phyloP scores from a whole-genome alignment of 2,797 vertebrate genomes.

The Notolabrus celidotus region DNA sequence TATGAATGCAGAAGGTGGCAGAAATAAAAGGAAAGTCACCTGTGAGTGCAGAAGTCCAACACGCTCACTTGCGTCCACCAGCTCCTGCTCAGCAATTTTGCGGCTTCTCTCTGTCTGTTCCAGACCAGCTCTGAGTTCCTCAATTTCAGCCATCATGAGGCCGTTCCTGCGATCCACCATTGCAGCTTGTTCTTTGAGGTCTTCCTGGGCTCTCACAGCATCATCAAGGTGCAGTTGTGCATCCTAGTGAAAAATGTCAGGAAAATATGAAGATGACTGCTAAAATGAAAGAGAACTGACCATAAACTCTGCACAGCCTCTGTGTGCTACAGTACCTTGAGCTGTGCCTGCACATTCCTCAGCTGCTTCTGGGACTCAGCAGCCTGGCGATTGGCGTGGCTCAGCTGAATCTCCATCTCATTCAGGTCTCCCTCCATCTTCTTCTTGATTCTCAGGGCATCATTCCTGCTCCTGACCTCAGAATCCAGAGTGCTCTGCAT shows the following conservation, averaged over 20 bases:
- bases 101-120: slow-evolving; percentile 90
- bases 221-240: slow-evolving; percentile 90
- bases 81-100: slow-evolving; percentile 89
- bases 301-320: neutral
- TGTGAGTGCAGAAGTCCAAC: slow-evolving; percentile 87
- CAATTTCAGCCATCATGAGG: slow-evolving; percentile 89
- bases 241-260: slow-evolving; percentile 74
- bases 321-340: slow-evolving; percentile 84
- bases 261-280: neutral
- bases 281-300: neutral
- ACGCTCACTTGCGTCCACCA: slow-evolving; percentile 86
- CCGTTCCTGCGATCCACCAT: slow-evolving; percentile 88
- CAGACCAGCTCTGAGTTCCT: slow-evolving; percentile 88
- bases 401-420: slow-evolving; percentile 92
- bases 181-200: slow-evolving; percentile 91
- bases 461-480: slow-evolving; percentile 91
- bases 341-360: slow-evolving; percentile 86
- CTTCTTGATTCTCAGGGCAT: slow-evolving; percentile 91
- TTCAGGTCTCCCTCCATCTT: slow-evolving; percentile 92
- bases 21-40: slow-evolving; percentile 44
- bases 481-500: slow-evolving; percentile 89
- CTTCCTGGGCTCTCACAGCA: slow-evolving; percentile 86
- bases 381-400: slow-evolving; percentile 88
- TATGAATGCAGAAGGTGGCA: neutral
- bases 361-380: slow-evolving; percentile 91